These are phyloP conservation scores for Resseliella maxima DNA, from an alignment of 2,888 invertebrate genomes.

Conservation along the genomic window DNA sequence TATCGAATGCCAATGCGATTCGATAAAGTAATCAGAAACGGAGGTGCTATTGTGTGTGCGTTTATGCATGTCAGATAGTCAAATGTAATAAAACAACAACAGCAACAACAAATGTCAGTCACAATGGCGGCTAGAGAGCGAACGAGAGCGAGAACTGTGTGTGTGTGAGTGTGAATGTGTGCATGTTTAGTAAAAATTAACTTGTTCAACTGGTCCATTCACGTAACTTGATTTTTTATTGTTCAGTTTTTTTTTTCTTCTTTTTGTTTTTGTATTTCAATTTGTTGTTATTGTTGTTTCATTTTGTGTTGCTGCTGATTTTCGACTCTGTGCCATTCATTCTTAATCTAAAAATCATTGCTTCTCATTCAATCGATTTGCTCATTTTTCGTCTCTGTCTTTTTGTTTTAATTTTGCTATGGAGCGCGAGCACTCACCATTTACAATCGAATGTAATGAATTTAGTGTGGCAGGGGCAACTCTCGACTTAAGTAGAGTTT, in stretches of 20 bases:
- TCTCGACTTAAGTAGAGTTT: background rate
- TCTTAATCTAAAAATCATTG: too few species aligned
- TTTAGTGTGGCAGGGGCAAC: conserved; percentile 30
- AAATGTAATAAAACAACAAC: background rate
- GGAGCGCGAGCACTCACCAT: background rate
- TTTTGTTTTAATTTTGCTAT: background rate
- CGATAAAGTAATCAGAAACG: conserved; percentile 35
- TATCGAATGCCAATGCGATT: conserved; percentile 6
- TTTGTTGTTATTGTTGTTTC: conserved; percentile 9
- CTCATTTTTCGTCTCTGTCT: background rate
- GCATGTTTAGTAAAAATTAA: background rate
- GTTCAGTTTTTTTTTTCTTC: background rate
- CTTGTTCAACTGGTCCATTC: conserved; percentile 45
- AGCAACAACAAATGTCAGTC: too few species aligned
- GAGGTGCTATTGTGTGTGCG: background rate
- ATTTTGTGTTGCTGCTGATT: background rate
- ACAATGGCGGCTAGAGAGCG: too few species aligned
- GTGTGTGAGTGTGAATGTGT: background rate
- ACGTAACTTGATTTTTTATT: conserved; percentile 41
- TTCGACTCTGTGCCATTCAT: too few species aligned
- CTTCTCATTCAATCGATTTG: too few species aligned
- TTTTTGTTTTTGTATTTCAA: background rate
- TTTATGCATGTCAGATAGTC: background rate
- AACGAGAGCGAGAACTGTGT: background rate
- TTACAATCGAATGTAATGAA: conserved; percentile 3